Base-by-base conservation (phyloP, 2,888 invertebrate genomes). In the Thyatira batis region DNA sequence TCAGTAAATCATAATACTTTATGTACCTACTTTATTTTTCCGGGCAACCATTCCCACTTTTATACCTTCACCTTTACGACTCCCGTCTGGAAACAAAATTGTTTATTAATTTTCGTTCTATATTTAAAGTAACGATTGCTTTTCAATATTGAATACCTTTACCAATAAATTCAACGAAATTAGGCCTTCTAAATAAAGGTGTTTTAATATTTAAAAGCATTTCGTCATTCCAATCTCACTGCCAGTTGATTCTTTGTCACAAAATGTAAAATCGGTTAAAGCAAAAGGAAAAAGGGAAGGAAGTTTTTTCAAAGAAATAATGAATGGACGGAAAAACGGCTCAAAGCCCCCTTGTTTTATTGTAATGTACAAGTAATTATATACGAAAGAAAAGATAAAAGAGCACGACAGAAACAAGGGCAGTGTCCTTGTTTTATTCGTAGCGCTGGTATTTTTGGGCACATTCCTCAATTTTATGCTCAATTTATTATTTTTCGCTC, bases 391-490 rank as follows among this genome's bases (percentile, higher is more conserved):
- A 48, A 48, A 17, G 27, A 27, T 27, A 27, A 48, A 48, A 20
- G 48, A 13, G 10, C 17, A 10, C 27, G 28, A 48, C 27, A 25
- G 11, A 48, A 48, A 17, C 3, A 20, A 48, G 27, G 17, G 13
- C 13, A 1, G 9, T 13, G 23, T 6, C 45, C 17, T 25, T 46
- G 9, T 46, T 46, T 46, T 23, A 13, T 46, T 8, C 25, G 8
- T 25, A 27, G 13, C 3, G 25, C n/a, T 27, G n/a, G 20, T 43
- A 43, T 43, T 13, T 45, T 13, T 20, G 33, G 46, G 52, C 28
- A 50, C 55, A 33, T 53, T 46, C 44, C 28, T 44, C 8, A 43
- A 51, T 48, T 53, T 45, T 58, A 52, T 54, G 45, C 55, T 53
- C 52, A 11, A 45, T 33, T 49, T 17, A 25, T 13, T 28, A 25